Percentiles rank a stretch among this genome's conserved stretches.
phyloP scores from a whole-genome alignment of 2,888 invertebrate genomes.

The Agrilus mali region DNA sequence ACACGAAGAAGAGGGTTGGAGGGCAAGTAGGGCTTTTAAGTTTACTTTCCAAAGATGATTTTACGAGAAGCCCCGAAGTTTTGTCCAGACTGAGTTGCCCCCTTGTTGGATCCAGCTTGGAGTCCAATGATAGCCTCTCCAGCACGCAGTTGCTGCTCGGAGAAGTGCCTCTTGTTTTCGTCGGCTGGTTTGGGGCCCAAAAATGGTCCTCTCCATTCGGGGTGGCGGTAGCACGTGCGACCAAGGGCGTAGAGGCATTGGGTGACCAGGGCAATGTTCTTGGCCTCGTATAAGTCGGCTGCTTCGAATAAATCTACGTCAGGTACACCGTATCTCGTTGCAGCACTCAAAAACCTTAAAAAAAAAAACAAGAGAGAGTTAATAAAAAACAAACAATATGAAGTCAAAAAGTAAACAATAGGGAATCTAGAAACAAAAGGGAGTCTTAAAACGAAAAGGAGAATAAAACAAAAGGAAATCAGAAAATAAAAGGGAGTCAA shows the following conservation, averaged over 20 bases:
- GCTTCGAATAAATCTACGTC: constrained; percentile 84
- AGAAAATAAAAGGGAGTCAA: too few species aligned
- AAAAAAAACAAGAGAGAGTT: too few species aligned
- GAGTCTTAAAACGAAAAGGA: too few species aligned
- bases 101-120: constrained; percentile 78
- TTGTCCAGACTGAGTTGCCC: constrained; percentile 76
- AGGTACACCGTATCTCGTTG: constrained; percentile 70
- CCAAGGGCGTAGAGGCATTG: constrained; percentile 80
- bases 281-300: constrained; percentile 81
- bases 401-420: too few species aligned
- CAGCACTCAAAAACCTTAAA: constrained; percentile 68
- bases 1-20: too few species aligned
- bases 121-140: constrained; percentile 75
- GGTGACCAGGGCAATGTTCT: constrained; percentile 80
- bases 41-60: constrained; percentile 64
- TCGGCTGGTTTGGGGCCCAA: constrained; percentile 80
- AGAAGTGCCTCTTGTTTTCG: constrained; percentile 70
- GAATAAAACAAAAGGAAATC: too few species aligned
- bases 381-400: too few species aligned
- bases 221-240: constrained; percentile 72
- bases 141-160: constrained; percentile 69
- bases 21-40: not conserved
- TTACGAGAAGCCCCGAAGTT: constrained; percentile 76
- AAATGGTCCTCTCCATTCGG: constrained; percentile 71
- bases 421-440: too few species aligned